Base-by-base conservation (phyloP, 2,888 invertebrate species). In the Acrobasis consociella region DNA sequence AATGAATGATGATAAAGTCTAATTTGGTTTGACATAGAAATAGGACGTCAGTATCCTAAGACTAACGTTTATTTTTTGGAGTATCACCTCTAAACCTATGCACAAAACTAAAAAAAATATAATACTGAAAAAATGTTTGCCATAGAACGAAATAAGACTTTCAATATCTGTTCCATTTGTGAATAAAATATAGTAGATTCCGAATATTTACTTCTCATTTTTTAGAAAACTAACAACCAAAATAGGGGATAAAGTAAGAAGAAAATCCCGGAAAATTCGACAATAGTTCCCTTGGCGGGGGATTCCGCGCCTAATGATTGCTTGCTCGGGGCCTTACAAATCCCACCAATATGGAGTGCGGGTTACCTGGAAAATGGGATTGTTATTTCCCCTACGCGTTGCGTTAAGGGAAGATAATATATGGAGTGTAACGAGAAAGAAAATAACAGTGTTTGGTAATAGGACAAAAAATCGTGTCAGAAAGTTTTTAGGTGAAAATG, bases 341-440 rank as follows among this genome's bases (percentile, higher is more conserved):
- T 89, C 91, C 91, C 76, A 77, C 87, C 89, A 87, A 89, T 89
- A 91, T 86, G 86, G 87, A 86, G 86, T 81, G 84, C 82, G 86
- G 86, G 82, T 88, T 89, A 89, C 89, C 88, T 89, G 88, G 87
- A 84, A 91, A 89, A 90, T 88, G 79, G 82, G 83, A 82, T 81
- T 80, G 83, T 81, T 83, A 81, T 81, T 77, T 73, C 75, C 67
- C 67, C 68, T 65, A 69, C 69, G 65, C 67, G 68, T 64, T 64
- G 64, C 68, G 67, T 64, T 65, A 64, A 65, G 61, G 49, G 60
- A 73, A 74, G 78, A 78, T 46, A 46, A 46, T 74, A 75, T 73
- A 72, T 72, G 70, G 70, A 69, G 74, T 72, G 73, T 74, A 78
- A 74, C 77, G 76, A 74, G 69, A 69, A 72, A 75, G 73, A 76